Conservation (phyloP, 2,113 vertebrate genomes). For the Caloenas nicobarica region DNA sequence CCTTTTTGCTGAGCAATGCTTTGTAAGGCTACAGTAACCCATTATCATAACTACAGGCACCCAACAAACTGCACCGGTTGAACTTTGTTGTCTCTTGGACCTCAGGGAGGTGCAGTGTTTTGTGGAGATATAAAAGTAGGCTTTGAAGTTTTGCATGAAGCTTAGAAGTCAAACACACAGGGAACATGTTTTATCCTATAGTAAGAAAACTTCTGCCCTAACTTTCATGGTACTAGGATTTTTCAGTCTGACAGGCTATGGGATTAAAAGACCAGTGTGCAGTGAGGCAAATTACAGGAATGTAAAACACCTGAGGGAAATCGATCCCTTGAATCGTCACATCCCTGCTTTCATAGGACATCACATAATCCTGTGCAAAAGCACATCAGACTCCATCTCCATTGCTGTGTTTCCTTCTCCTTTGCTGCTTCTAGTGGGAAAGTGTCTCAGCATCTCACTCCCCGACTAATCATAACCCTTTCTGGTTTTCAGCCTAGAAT, state of each 20-base stretch:
- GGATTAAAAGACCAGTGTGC: not conserved
- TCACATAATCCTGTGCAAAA: not conserved
- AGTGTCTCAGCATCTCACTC: not conserved
- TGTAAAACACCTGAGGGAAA: not conserved
- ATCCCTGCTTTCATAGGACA: not conserved
- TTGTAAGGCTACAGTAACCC: not conserved
- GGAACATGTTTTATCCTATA: not conserved
- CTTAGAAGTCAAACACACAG: not conserved
- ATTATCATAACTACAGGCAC: not conserved
- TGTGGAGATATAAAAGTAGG: not conserved
- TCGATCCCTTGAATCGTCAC: not conserved
- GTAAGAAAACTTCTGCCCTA: not conserved
- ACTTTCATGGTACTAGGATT: not conserved
- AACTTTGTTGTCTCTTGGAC: not conserved
- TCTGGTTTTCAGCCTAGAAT: slow-evolving; percentile 2
- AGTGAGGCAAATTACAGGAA: not conserved
- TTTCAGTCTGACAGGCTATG: not conserved
- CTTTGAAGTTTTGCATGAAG: not conserved
- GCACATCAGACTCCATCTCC: not conserved
- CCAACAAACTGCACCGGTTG: not conserved
- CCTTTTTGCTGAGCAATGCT: not conserved
- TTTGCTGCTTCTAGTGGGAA: not conserved
- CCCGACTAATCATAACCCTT: not conserved
- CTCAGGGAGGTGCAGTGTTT: not conserved
- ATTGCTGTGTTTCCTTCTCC: not conserved